Evolutionary conservation across 1,140 invertebrate species (phyloP).

Genomic region (Bombus superbus): DNA sequence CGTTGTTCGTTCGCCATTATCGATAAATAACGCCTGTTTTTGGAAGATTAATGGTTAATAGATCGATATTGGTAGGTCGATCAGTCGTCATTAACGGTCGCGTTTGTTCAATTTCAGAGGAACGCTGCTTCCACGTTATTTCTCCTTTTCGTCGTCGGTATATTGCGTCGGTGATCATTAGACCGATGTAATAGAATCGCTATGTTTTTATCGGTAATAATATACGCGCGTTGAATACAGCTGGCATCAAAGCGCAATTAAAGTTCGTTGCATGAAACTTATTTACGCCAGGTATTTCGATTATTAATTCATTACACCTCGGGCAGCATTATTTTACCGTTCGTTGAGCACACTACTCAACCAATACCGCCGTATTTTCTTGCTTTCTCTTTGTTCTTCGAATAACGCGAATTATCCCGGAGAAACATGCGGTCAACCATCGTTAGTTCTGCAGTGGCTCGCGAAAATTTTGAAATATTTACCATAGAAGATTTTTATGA

Average conservation of each 20-base stretch:
- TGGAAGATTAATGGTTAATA: too few relatives aligned
- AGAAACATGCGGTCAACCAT: too few relatives aligned
- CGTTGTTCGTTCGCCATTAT: background rate
- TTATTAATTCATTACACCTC: conserved; percentile 21
- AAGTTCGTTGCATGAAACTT: background rate
- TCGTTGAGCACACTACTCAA: background rate
- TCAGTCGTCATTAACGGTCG: too few relatives aligned
- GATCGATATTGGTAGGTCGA: too few relatives aligned
- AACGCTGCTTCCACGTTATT: background rate
- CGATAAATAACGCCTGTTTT: too few relatives aligned
- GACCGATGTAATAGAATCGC: background rate
- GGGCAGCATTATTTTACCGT: background rate
- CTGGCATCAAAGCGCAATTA: background rate
- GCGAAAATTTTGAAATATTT: too few relatives aligned
- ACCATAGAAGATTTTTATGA: too few relatives aligned
- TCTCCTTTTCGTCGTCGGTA: background rate
- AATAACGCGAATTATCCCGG: background rate
- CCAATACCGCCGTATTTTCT: background rate
- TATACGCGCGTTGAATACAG: background rate
- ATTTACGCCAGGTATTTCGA: background rate
- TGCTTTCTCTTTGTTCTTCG: background rate
- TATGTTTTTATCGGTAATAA: background rate
- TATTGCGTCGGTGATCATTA: background rate
- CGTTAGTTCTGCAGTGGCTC: too few relatives aligned
- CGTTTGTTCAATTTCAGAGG: too few relatives aligned